Evolutionary conservation across 2,797 vertebrate genomes (phyloP).

Genomic region (Aphelocoma californica): DNA sequence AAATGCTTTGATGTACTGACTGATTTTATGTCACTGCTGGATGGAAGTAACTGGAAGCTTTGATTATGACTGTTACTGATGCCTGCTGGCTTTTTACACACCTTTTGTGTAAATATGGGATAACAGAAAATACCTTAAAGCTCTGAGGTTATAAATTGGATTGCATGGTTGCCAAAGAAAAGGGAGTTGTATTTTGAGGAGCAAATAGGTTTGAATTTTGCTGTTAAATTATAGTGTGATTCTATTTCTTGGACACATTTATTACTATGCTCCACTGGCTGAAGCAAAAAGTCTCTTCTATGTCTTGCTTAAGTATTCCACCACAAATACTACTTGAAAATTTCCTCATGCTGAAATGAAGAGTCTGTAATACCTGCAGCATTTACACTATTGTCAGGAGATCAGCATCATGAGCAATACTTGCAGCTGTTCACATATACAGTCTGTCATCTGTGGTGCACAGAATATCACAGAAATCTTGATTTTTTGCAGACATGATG

Average conservation of each 20-base stretch:
- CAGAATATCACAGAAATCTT: background rate
- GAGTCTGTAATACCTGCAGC: background rate
- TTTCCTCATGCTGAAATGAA: background rate
- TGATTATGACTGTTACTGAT: slow-evolving; percentile 7
- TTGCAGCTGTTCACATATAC: background rate
- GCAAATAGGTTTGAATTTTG: slow-evolving; percentile 2
- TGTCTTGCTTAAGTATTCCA: background rate
- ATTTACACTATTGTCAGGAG: background rate
- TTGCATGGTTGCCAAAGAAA: background rate
- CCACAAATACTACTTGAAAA: background rate
- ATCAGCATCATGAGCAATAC: background rate
- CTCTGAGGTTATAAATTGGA: background rate
- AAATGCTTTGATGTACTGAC: slow-evolving; percentile 39
- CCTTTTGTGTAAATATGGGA: slow-evolving; percentile 2
- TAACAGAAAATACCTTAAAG: background rate
- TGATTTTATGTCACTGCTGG: slow-evolving; percentile 21
- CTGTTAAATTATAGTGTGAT: background rate
- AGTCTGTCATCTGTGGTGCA: background rate
- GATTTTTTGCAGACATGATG: slow-evolving; percentile 78
- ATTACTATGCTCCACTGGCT: background rate
- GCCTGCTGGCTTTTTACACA: slow-evolving; percentile 28
- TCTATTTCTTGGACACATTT: background rate
- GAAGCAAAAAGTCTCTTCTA: background rate
- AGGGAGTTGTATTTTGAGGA: background rate
- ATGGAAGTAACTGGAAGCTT: slow-evolving; percentile 23